Evolutionary conservation across 2,113 vertebrate genomes (phyloP).

Genomic region (Ciconia boyciana): DNA sequence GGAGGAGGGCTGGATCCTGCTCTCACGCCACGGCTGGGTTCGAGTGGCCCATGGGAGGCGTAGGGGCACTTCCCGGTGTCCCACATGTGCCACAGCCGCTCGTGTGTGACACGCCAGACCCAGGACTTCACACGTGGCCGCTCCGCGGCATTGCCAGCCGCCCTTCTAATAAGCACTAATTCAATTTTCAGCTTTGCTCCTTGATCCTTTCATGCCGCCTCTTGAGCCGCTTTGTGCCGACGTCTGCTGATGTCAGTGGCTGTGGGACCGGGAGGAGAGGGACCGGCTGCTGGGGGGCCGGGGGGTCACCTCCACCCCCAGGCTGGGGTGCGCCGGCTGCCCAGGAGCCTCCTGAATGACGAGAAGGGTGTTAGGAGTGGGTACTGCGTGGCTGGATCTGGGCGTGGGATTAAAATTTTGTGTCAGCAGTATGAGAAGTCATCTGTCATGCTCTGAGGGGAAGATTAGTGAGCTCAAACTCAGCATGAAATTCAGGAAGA

Average conservation of each 20-base stretch:
- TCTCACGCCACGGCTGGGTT: accelerated
- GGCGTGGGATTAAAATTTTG: neutral
- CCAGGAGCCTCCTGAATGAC: accelerated
- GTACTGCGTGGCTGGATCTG: accelerated
- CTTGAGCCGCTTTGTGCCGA: conserved; percentile 26
- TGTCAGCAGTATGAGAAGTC: neutral
- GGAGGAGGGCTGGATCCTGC: neutral
- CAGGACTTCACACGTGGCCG: neutral
- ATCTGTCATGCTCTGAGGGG: neutral
- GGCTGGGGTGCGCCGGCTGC: accelerated
- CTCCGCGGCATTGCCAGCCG: neutral
- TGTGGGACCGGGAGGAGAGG: accelerated
- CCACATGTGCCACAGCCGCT: neutral
- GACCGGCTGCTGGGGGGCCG: accelerated
- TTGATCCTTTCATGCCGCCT: conserved; percentile 13
- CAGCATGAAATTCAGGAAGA: conserved; percentile 16
- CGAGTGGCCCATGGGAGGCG: neutral
- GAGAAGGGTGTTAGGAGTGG: accelerated
- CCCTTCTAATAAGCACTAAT: conserved; percentile 21
- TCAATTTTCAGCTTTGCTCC: conserved; percentile 49
- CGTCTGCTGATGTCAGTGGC: conserved; percentile 45
- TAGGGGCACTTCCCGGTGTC: neutral
- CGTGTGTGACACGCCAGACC: neutral
- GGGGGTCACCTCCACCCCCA: neutral
- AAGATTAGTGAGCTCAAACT: conserved; percentile 31